phyloP scores from a whole-genome alignment of 2,888 invertebrate species.

The Panzeria rudis region DNA sequence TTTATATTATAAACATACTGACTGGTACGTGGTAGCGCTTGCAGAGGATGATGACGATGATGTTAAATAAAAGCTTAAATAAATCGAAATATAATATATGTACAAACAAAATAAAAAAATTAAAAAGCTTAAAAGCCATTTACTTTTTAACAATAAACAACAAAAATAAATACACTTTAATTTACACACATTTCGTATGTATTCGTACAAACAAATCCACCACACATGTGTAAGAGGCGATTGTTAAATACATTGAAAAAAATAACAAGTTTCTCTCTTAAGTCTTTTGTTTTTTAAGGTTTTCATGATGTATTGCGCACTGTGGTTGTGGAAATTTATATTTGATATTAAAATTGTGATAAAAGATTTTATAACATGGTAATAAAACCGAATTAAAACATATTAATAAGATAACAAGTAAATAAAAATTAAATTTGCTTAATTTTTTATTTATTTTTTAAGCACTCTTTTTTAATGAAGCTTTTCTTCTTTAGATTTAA shows the following conservation, averaged over 20 bases:
- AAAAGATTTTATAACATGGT: neutral
- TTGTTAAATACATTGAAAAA: slow-evolving; percentile 14
- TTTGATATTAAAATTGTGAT: no score
- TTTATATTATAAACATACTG: slow-evolving; percentile 39
- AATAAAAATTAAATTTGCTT: neutral
- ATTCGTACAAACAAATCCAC: neutral
- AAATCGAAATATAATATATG: slow-evolving; percentile 27
- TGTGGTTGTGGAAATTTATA: neutral
- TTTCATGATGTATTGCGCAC: slow-evolving; percentile 2
- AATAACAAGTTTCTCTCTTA: slow-evolving; percentile 77
- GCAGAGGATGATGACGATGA: slow-evolving; percentile 53
- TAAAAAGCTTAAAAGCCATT: slow-evolving; percentile 40
- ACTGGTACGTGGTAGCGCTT: slow-evolving; percentile 18
- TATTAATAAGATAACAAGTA: neutral
- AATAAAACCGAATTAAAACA: neutral
- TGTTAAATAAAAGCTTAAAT: slow-evolving; percentile 56
- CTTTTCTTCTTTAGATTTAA: no score
- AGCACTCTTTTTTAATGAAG: neutral
- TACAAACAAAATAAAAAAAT: neutral
- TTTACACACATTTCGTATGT: slow-evolving; percentile 8
- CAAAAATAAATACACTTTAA: slow-evolving; percentile 24
- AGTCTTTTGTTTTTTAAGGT: slow-evolving; percentile 37
- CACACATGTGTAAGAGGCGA: slow-evolving; percentile 7
- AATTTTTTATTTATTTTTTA: neutral
- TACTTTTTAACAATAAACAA: slow-evolving; percentile 52